phyloP scores from a whole-genome alignment of 2,888 invertebrate genomes.

The Eudemis profundana region DNA sequence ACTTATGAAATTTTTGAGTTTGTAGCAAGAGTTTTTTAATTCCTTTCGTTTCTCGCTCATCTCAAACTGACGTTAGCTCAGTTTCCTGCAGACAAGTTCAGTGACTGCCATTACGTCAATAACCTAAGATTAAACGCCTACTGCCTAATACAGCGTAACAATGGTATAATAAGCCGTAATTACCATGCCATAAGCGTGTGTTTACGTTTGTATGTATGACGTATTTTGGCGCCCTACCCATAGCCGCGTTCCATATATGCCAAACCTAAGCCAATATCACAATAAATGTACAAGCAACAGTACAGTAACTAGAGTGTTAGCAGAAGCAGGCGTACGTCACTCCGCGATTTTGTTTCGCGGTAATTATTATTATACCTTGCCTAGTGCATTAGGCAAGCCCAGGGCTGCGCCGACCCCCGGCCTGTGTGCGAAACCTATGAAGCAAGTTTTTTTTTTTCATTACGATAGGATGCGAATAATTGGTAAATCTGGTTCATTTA shows the following conservation, averaged over 20 bases:
- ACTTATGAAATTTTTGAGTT: too few relatives aligned
- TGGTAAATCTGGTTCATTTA: too few relatives aligned
- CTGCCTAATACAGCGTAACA: constrained; percentile 37
- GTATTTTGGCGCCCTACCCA: constrained; percentile 29
- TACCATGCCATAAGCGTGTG: constrained; percentile 29
- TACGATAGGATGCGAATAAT: too few relatives aligned
- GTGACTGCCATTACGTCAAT: constrained; percentile 26
- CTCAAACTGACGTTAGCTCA: not conserved
- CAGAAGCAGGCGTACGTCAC: too few relatives aligned
- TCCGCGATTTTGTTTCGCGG: too few relatives aligned
- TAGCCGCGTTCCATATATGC: constrained; percentile 31
- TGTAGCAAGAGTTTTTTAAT: too few relatives aligned
- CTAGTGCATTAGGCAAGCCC: too few relatives aligned
- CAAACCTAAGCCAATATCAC: constrained; percentile 25
- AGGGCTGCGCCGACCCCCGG: too few relatives aligned
- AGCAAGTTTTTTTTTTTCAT: too few relatives aligned
- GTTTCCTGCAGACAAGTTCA: constrained; percentile 31
- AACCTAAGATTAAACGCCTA: constrained; percentile 26
- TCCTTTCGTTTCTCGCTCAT: not conserved
- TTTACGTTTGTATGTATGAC: constrained; percentile 25
- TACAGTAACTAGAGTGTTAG: constrained; percentile 4
- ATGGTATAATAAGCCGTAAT: constrained; percentile 34
- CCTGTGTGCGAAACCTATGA: too few relatives aligned
- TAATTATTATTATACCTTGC: too few relatives aligned
- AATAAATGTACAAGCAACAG: not conserved